phyloP scores from a whole-genome alignment of 2,113 vertebrate genomes.

The Datnioides undecimradiatus region DNA sequence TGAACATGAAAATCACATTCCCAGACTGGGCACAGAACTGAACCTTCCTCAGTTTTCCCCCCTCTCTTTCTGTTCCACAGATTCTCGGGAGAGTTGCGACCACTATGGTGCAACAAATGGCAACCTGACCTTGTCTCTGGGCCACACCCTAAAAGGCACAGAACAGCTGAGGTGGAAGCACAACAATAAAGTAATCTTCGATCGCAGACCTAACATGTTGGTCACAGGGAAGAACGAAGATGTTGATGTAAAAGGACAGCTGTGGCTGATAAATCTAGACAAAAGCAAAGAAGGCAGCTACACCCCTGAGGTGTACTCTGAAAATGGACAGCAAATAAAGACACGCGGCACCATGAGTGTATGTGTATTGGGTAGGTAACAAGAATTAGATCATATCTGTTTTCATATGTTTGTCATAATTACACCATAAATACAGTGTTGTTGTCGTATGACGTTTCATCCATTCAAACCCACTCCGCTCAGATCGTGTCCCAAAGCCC shows the following conservation, averaged over 20 bases:
- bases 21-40: no score
- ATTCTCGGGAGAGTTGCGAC: accelerated
- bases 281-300: accelerated
- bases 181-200: accelerated
- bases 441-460: background rate
- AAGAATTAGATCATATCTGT: background rate
- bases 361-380: constrained; percentile 42
- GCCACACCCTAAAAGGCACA: accelerated
- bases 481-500: background rate
- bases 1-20: no score
- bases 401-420: background rate
- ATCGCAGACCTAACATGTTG: accelerated
- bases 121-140: background rate
- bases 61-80: constrained; percentile 17
- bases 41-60: background rate
- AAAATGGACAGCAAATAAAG: accelerated
- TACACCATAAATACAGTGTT: no score
- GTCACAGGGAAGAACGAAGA: accelerated
- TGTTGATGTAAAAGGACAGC: background rate
- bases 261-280: background rate
- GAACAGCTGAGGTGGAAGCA: accelerated
- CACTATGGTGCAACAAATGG: accelerated
- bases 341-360: accelerated
- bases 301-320: accelerated
- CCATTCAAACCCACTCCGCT: background rate